Percentiles rank a stretch among this genome's conserved stretches.
Conservation (phyloP, 2,888 invertebrate genomes). For the Agrochola lychnidis region DNA sequence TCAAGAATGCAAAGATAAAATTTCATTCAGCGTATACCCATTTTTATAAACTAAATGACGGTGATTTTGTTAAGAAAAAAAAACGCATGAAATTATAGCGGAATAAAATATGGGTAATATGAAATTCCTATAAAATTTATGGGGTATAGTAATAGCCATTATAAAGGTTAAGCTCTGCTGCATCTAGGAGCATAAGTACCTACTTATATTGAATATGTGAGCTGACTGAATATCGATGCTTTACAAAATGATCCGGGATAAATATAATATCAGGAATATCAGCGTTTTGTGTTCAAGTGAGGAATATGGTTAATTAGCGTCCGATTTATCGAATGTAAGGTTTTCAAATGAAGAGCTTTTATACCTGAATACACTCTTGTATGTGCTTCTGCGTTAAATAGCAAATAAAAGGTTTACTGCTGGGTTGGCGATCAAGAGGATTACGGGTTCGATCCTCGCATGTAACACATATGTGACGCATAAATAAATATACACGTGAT, state of each 20-base stretch:
- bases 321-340: conserved; percentile 12
- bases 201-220: conserved; percentile 20
- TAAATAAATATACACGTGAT: no score
- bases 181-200: conserved; percentile 26
- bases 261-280: conserved; percentile 8
- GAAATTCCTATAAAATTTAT: conserved; percentile 60
- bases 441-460: no score
- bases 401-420: neutral
- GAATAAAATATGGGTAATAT: conserved; percentile 47
- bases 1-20: conserved; percentile 37
- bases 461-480: no score
- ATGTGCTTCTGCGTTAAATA: neutral
- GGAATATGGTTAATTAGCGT: conserved; percentile 34
- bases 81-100: conserved; percentile 30
- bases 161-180: conserved; percentile 21
- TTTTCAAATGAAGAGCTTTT: conserved; percentile 6
- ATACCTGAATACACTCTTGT: neutral
- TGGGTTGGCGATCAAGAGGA: neutral
- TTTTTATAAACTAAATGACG: conserved; percentile 33
- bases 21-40: conserved; percentile 16
- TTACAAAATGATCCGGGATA: conserved; percentile 25
- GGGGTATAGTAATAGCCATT: conserved; percentile 26
- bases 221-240: conserved; percentile 24
- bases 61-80: conserved; percentile 33
- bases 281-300: conserved; percentile 15